phyloP scores from a whole-genome alignment of 2,797 vertebrate species.

The Ispidina picta region DNA sequence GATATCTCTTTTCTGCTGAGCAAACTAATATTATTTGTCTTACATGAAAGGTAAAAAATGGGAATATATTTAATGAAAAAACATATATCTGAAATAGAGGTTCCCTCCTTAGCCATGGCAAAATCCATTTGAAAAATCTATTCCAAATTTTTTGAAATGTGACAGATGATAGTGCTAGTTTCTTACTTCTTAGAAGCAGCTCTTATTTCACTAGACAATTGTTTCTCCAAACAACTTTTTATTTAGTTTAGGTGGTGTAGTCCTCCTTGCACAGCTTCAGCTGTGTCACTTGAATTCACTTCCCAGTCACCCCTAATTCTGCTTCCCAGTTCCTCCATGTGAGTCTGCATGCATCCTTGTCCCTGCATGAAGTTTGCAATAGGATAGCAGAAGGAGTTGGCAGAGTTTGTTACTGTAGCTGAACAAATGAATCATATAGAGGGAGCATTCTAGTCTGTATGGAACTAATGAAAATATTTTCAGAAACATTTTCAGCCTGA shows the following conservation, averaged over 20 bases:
- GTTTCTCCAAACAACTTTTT: neutral
- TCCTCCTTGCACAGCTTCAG: neutral
- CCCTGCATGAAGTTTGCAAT: neutral
- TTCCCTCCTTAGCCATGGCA: neutral
- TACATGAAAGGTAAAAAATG: neutral
- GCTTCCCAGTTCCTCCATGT: neutral
- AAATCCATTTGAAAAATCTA: neutral
- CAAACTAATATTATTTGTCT: neutral
- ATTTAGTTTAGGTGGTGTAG: neutral
- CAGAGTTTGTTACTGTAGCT: neutral
- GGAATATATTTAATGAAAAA: neutral
- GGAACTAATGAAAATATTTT: conserved; percentile 49
- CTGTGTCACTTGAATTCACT: neutral
- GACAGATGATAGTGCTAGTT: neutral
- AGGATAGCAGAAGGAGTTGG: neutral
- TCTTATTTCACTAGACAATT: neutral
- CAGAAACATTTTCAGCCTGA: conserved; percentile 23
- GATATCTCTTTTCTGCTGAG: neutral
- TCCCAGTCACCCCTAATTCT: neutral
- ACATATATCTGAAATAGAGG: neutral
- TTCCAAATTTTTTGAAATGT: neutral
- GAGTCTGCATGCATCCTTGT: neutral
- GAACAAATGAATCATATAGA: conserved; percentile 28
- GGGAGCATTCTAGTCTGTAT: conserved; percentile 44
- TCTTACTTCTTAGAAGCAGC: neutral